phyloP scores from a whole-genome alignment of 2,797 vertebrate species.

The Leptatherina wallacei region DNA sequence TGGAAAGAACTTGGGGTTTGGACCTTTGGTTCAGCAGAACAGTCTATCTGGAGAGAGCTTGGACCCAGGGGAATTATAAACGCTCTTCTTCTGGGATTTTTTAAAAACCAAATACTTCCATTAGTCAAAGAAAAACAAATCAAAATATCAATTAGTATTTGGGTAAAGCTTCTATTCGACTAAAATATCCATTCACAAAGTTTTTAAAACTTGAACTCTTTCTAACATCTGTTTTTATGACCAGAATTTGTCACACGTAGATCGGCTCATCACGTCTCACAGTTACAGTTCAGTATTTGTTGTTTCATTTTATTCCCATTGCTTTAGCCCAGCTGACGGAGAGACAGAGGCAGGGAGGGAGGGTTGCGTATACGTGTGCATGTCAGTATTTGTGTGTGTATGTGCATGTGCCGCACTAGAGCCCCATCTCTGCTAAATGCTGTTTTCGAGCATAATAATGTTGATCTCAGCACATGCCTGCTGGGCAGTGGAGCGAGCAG shows the following conservation, averaged over 20 bases:
- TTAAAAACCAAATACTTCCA: background rate
- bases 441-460: slow-evolving; percentile 85
- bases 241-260: background rate
- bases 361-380: slow-evolving; percentile 19
- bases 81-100: background rate
- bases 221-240: background rate
- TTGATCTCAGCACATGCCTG: slow-evolving; percentile 87
- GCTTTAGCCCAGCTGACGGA: slow-evolving; percentile 28
- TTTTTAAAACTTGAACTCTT: background rate
- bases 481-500: slow-evolving; percentile 81
- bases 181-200: background rate
- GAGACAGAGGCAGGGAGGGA: slow-evolving; percentile 29
- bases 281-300: slow-evolving; percentile 1
- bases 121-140: background rate
- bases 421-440: slow-evolving; percentile 70
- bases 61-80: background rate
- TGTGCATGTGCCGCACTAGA: slow-evolving; percentile 46
- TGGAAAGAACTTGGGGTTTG: background rate
- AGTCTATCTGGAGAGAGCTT: background rate
- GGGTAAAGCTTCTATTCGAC: background rate
- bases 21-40: background rate
- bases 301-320: background rate
- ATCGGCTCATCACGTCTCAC: background rate
- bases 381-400: slow-evolving; percentile 14
- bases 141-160: rapidly evolving